Conservation (phyloP, 2,797 vertebrate genomes). For the Melanotaenia pygmaea region DNA sequence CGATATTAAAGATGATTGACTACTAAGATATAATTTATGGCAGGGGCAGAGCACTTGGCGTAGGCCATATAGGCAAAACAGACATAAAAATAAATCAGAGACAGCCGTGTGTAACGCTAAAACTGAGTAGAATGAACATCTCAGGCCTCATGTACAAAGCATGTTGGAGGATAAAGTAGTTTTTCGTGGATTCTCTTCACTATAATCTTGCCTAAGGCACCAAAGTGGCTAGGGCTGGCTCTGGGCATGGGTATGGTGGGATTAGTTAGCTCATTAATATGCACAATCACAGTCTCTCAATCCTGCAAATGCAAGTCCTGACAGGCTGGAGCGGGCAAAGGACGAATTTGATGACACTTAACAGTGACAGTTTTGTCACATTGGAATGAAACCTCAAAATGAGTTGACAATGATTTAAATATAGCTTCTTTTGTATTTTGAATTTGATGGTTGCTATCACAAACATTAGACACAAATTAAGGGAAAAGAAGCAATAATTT, state of each 20-base stretch:
- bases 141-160: too few species aligned
- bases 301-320: slow-evolving; percentile 11
- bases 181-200: too few species aligned
- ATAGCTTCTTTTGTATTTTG: neutral
- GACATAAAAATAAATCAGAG: too few species aligned
- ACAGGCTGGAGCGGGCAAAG: neutral
- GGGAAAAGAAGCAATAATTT: neutral
- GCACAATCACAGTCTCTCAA: neutral
- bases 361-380: slow-evolving; percentile 1
- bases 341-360: slow-evolving; percentile 23
- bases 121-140: too few species aligned
- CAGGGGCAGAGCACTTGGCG: neutral
- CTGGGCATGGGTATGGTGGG: neutral
- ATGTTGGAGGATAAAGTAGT: too few species aligned
- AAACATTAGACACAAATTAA: neutral
- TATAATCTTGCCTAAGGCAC: too few species aligned
- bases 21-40: slow-evolving; percentile 11
- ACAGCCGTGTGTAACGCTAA: too few species aligned
- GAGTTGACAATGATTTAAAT: slow-evolving; percentile 10
- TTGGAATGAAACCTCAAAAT: slow-evolving; percentile 11
- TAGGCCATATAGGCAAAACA: too few species aligned
- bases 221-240: too few species aligned
- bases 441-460: neutral
- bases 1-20: slow-evolving; percentile 34
- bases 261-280: slow-evolving; percentile 26